A percentile compares a stretch with the other conserved stretches of the same genome.
phyloP scores from a whole-genome alignment of 2,888 invertebrate genomes.

The Antheraea yamamai region DNA sequence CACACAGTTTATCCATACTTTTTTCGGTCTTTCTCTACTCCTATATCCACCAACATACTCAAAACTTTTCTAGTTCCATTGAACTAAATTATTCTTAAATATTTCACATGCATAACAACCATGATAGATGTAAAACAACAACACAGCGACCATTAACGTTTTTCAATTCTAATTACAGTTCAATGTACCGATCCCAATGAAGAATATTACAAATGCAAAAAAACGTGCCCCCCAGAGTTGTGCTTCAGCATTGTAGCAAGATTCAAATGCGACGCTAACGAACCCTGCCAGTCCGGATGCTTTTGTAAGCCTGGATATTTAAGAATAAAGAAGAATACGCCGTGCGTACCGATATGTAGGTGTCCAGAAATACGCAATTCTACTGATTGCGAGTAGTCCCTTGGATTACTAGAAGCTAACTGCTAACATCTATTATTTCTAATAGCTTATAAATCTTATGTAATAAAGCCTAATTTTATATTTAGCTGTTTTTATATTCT shows the following conservation, averaged over 20 bases:
- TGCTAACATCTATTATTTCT: background rate
- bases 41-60: too few species aligned
- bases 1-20: too few species aligned
- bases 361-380: slow-evolving; percentile 34
- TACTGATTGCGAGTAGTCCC: slow-evolving; percentile 19
- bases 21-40: too few species aligned
- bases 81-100: too few species aligned
- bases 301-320: slow-evolving; percentile 42
- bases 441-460: background rate
- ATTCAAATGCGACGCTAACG: slow-evolving; percentile 29
- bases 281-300: slow-evolving; percentile 36
- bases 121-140: too few species aligned
- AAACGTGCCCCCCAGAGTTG: slow-evolving; percentile 40
- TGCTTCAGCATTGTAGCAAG: slow-evolving; percentile 35
- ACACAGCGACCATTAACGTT: background rate
- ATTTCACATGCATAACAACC: too few species aligned
- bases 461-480: background rate
- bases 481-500: background rate
- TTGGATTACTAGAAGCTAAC: background rate
- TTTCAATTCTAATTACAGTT: slow-evolving; percentile 13
- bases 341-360: slow-evolving; percentile 40
- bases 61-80: too few species aligned
- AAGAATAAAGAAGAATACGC: slow-evolving; percentile 29
- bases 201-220: slow-evolving; percentile 34
- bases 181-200: slow-evolving; percentile 26